Conservation (phyloP, 2,888 invertebrate genomes). For the Lithophane socia region DNA sequence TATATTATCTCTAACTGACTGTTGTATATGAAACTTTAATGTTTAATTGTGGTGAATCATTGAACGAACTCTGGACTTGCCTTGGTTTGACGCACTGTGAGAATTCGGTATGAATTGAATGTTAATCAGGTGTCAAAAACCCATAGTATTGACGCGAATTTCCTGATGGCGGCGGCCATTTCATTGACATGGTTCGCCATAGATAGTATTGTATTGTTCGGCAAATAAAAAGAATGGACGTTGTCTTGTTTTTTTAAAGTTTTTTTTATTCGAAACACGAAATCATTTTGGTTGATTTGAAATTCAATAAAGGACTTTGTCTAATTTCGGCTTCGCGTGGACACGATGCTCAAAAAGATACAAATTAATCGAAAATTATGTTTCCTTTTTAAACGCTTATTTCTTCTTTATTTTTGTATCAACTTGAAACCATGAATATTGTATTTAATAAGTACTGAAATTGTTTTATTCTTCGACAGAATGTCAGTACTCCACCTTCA, state of each 20-base stretch:
- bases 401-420: too few relatives aligned
- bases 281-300: conserved; percentile 2
- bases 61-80: conserved; percentile 56
- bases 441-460: too few relatives aligned
- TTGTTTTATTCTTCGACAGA: too few relatives aligned
- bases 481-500: too few relatives aligned
- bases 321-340: too few relatives aligned
- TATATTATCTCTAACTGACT: conserved; percentile 68
- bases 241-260: neutral
- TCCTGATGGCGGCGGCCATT: conserved; percentile 63
- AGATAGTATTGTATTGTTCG: conserved; percentile 27
- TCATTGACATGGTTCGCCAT: conserved; percentile 61
- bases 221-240: conserved; percentile 24
- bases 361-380: too few relatives aligned
- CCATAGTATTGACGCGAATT: conserved; percentile 66
- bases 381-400: too few relatives aligned
- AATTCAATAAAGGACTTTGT: too few relatives aligned
- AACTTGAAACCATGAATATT: too few relatives aligned
- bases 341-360: too few relatives aligned
- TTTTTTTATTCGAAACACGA: neutral
- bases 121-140: conserved; percentile 64
- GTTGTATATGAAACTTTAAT: conserved; percentile 70
- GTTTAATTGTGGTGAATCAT: conserved; percentile 71
- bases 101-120: conserved; percentile 67
- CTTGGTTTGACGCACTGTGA: conserved; percentile 66